phyloP scores from a whole-genome alignment of 2,888 invertebrate species.

The Tenthredo distinguenda region DNA sequence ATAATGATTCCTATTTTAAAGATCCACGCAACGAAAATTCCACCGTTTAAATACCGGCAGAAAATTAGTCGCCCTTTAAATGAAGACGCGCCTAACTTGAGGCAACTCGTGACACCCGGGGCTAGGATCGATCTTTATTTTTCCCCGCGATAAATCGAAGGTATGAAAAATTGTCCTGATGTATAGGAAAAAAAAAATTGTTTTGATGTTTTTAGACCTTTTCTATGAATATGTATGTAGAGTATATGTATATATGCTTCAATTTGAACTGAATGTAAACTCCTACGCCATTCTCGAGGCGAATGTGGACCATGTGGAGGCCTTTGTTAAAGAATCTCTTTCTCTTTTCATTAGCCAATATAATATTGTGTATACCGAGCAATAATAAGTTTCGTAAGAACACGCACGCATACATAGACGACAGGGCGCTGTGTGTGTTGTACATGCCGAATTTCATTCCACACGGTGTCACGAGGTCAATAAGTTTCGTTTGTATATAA shows the following conservation, averaged over 20 bases:
- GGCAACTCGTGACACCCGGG: background rate
- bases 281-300: slow-evolving; percentile 28
- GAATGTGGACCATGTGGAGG: slow-evolving; percentile 32
- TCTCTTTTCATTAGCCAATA: slow-evolving; percentile 46
- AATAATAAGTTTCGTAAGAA: background rate
- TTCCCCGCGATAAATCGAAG: background rate
- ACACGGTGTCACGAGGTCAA: slow-evolving; percentile 7
- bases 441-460: slow-evolving; percentile 4
- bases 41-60: background rate
- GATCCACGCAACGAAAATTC: background rate
- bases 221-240: background rate
- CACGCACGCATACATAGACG: background rate
- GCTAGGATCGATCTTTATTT: background rate
- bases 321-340: slow-evolving; percentile 34
- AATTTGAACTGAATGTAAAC: background rate
- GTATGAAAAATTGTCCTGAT: background rate
- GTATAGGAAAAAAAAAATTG: background rate
- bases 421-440: background rate
- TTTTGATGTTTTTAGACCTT: background rate
- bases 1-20: background rate
- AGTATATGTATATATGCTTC: background rate
- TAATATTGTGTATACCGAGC: background rate
- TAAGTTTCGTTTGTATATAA: background rate
- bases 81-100: background rate
- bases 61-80: background rate